These are phyloP conservation scores for Psilopsiagon aurifrons DNA, from an alignment of 2,113 vertebrate species.

Conservation along the genomic window DNA sequence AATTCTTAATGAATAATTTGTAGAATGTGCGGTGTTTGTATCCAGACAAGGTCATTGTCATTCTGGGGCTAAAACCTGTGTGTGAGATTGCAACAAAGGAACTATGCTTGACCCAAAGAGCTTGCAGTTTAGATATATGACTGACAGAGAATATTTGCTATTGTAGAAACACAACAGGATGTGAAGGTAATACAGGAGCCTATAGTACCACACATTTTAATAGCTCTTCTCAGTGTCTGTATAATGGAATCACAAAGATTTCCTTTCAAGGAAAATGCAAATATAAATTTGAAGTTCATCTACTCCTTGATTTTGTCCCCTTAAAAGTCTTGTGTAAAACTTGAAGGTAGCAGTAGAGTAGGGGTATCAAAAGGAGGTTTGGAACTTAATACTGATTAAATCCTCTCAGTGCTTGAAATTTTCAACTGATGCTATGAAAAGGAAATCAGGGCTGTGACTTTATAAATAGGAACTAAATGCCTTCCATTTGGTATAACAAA, in stretches of 20 bases:
- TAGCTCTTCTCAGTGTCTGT: fast-evolving
- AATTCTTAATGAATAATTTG: neutral
- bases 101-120: neutral
- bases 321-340: neutral
- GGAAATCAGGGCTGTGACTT: neutral
- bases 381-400: neutral
- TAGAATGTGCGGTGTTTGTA: neutral
- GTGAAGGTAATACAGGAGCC: neutral
- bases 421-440: neutral
- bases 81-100: neutral
- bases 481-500: neutral
- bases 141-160: neutral
- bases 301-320: neutral
- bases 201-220: neutral
- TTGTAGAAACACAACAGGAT: neutral
- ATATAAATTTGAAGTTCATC: neutral
- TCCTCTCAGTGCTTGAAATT: neutral
- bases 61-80: neutral
- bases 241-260: neutral
- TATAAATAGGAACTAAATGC: neutral
- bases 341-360: neutral
- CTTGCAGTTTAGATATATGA: neutral
- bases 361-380: neutral
- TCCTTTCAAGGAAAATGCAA: neutral
- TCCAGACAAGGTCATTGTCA: neutral